These are phyloP conservation scores for Tribolium freemani DNA, from an alignment of 2,888 invertebrate genomes.

Conservation along the genomic window DNA sequence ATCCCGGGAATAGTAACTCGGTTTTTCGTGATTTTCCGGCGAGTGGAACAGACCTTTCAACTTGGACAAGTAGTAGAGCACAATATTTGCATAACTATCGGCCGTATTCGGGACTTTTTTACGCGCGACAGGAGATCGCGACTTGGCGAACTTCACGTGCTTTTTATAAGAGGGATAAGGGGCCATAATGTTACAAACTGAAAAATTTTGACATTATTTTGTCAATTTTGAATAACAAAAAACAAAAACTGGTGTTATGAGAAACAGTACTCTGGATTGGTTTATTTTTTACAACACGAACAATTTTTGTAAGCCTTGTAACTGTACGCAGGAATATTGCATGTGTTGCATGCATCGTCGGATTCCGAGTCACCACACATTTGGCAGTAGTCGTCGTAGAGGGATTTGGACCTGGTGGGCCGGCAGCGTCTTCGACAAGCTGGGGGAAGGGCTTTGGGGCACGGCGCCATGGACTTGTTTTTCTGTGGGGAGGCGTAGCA, in stretches of 20 bases:
- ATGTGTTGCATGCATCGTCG: background rate
- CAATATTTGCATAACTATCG: conserved; percentile 53
- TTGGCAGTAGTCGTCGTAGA: conserved; percentile 7
- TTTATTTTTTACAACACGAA: conserved; percentile 25
- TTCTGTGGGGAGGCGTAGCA: background rate
- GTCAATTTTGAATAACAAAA: background rate
- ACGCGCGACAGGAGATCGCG: conserved; percentile 5
- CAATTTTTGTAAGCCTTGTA: conserved; percentile 17
- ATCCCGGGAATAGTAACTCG: background rate
- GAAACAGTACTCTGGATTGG: background rate
- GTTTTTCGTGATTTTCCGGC: background rate
- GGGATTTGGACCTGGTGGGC: background rate
- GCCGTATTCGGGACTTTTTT: conserved; percentile 1
- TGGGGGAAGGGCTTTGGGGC: background rate
- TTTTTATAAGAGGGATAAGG: conserved; percentile 22
- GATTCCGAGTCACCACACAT: background rate
- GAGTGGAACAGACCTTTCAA: conserved; percentile 50
- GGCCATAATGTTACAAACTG: conserved; percentile 22
- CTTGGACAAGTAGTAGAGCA: conserved; percentile 54
- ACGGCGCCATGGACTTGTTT: background rate
- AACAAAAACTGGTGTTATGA: background rate
- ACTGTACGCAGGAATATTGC: background rate
- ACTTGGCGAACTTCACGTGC: conserved; percentile 24
- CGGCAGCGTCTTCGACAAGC: background rate
- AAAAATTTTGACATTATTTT: conserved; percentile 24